Base-by-base conservation (phyloP, 2,888 invertebrate genomes). In the Andrena marginata region DNA sequence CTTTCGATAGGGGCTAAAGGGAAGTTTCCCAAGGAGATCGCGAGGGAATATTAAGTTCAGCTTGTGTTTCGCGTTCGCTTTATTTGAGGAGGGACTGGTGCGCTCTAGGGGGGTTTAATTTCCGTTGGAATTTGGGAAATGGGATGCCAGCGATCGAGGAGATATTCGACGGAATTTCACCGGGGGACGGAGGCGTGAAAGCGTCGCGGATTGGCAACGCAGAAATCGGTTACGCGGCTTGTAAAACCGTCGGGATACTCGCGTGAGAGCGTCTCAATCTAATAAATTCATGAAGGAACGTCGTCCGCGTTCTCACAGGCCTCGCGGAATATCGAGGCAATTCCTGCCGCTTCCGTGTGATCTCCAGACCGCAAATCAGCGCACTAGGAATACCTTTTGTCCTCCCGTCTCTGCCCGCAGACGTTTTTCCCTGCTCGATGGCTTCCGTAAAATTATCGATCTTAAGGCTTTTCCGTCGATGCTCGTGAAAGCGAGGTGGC, bases 231-330 rank as follows among this genome's bases (percentile, higher is more conserved):
- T 75, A 65, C 68, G 54, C 4, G 77, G 80, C 70, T 49, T 67
- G 62, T 72, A 31, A 59, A 73, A 54, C 48, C 68, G 54, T 54
- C 78, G 54, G 60, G 68, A 77, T 63, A 63, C 75, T 71, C 65
- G 78, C 88, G 89, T 89, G 89, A 84, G 89, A 89, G 80, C 89
- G 89, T 89, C 80, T 88, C 89, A 89, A 89, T 89, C 89, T 89
- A 85, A 88, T 89, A 89, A 89, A 89, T 89, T 87, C 85, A 80
- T 72, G 83, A 68, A 83, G 67, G 69, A 86, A 83, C 79, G 77
- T 67, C 70, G 81, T 80, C 68, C 80, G 82, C 82, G 82, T 87
- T 87, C 87, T 87, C 87, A 87, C 87, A 87, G 84, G 54, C 56
- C 74, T 65, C 69, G 56, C 59, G 73, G 74, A 85, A 76, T 81